A percentile compares a stretch with the other conserved stretches of the same genome.
These are phyloP conservation scores for Trichogramma evanescens DNA, from an alignment of 2,888 invertebrate species.

Conservation along the genomic window DNA sequence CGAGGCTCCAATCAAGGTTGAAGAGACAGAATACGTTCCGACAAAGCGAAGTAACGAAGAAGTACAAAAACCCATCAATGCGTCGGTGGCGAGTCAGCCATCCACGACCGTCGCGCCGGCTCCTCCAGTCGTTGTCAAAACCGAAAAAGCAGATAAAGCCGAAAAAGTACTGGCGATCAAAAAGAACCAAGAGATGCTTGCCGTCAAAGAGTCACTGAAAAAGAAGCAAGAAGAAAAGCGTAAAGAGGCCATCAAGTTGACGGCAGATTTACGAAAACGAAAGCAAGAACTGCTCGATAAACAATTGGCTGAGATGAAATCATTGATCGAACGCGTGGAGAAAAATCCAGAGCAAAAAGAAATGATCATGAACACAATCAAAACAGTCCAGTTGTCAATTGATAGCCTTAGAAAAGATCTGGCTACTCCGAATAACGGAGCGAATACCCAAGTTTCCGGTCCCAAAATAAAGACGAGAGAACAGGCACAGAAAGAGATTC, in stretches of 20 bases:
- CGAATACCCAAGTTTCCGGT: constrained; percentile 48
- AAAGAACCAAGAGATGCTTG: constrained; percentile 54
- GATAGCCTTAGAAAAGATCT: constrained; percentile 68
- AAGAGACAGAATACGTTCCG: constrained; percentile 44
- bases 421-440: constrained; percentile 48
- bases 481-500: constrained; percentile 79
- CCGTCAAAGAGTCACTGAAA: constrained; percentile 62
- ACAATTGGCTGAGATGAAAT: constrained; percentile 80
- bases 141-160: constrained; percentile 9
- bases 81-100: not conserved
- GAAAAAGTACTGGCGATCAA: constrained; percentile 48
- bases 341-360: constrained; percentile 71
- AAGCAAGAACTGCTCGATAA: constrained; percentile 83
- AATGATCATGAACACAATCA: constrained; percentile 71
- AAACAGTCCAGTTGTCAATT: constrained; percentile 74
- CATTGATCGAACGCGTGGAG: constrained; percentile 75
- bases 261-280: constrained; percentile 73
- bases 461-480: constrained; percentile 62
- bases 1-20: constrained; percentile 30
- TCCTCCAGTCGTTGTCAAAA: constrained; percentile 20
- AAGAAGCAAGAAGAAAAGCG: constrained; percentile 69
- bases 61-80: constrained; percentile 18
- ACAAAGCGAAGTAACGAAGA: constrained; percentile 41
- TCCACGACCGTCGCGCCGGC: constrained; percentile 45
- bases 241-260: constrained; percentile 68